Conservation (phyloP, 1,140 invertebrate genomes). For the Hesperophylax magnus region DNA sequence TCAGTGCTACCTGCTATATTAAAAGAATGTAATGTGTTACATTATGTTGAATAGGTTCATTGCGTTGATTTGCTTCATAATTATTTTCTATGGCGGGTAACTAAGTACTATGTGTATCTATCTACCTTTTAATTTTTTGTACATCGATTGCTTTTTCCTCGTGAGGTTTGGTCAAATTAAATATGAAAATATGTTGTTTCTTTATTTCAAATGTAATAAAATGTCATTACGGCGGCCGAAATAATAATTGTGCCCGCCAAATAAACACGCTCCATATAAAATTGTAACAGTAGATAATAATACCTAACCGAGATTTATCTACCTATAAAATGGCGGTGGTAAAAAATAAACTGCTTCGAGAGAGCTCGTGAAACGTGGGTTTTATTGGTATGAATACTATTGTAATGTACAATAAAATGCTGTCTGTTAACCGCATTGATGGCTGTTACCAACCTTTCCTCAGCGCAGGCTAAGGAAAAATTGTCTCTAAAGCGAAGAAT, state of each 20-base stretch:
- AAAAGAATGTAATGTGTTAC: not conserved
- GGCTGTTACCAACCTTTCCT: too few species aligned
- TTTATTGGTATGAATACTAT: too few species aligned
- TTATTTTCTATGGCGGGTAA: constrained; percentile 14
- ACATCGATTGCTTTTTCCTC: constrained; percentile 11
- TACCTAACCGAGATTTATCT: not conserved
- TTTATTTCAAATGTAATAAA: constrained; percentile 35
- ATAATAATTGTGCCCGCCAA: constrained; percentile 5
- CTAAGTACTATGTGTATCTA: not conserved
- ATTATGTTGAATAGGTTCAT: constrained; percentile 13
- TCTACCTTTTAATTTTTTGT: constrained; percentile 15
- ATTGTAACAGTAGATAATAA: constrained; percentile 16
- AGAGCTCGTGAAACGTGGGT: too few species aligned
- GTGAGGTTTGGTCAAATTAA: constrained; percentile 37
- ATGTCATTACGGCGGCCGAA: constrained; percentile 26
- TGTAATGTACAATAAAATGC: too few species aligned
- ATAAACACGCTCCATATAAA: constrained; percentile 21
- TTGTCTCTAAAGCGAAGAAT: too few species aligned
- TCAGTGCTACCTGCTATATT: not conserved
- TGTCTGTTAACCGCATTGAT: too few species aligned
- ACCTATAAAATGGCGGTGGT: too few species aligned
- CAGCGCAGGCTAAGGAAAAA: too few species aligned
- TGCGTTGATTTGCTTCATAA: constrained; percentile 20
- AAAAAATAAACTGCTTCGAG: too few species aligned
- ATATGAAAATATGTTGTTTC: constrained; percentile 26